Percentiles rank a stretch among this genome's conserved stretches.
phyloP scores from a whole-genome alignment of 1,140 invertebrate species.

The Oryzaephilus surinamensis region DNA sequence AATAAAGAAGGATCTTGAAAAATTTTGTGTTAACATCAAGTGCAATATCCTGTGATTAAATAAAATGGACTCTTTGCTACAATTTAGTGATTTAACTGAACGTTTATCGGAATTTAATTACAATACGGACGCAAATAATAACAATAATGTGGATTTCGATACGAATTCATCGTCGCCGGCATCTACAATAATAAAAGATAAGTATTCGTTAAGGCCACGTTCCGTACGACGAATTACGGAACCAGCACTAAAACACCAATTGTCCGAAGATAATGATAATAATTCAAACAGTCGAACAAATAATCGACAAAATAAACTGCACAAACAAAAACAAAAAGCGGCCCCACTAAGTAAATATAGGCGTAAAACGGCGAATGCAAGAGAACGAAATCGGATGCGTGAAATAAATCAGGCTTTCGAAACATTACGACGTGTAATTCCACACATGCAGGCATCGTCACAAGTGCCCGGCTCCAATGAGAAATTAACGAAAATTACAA shows the following conservation, averaged over 20 bases:
- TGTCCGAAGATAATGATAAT: slow-evolving; percentile 5
- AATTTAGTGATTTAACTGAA: slow-evolving; percentile 18
- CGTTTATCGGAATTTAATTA: slow-evolving; percentile 16
- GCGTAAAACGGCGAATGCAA: slow-evolving; percentile 78
- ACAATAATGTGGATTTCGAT: slow-evolving; percentile 22
- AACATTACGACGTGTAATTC: slow-evolving; percentile 61
- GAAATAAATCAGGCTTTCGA: slow-evolving; percentile 86
- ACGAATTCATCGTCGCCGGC: no score
- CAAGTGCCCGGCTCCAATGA: slow-evolving; percentile 42
- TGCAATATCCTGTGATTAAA: neutral
- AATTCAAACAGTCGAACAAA: slow-evolving; percentile 1
- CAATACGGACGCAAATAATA: slow-evolving; percentile 30
- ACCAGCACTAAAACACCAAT: no score
- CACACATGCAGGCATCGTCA: slow-evolving; percentile 40
- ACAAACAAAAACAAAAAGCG: slow-evolving; percentile 51
- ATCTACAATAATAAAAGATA: slow-evolving; percentile 26
- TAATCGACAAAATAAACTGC: slow-evolving; percentile 10
- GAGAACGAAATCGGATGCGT: slow-evolving; percentile 74
- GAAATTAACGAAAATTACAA: slow-evolving; percentile 82
- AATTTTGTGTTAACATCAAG: slow-evolving; percentile 1
- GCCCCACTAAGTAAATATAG: slow-evolving; percentile 82
- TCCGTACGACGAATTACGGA: slow-evolving; percentile 25
- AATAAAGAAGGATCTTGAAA: neutral
- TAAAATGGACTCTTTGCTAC: slow-evolving; percentile 27
- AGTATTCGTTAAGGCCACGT: slow-evolving; percentile 33